Conservation (phyloP, 2,888 invertebrate genomes). For the Drosophila dives region DNA sequence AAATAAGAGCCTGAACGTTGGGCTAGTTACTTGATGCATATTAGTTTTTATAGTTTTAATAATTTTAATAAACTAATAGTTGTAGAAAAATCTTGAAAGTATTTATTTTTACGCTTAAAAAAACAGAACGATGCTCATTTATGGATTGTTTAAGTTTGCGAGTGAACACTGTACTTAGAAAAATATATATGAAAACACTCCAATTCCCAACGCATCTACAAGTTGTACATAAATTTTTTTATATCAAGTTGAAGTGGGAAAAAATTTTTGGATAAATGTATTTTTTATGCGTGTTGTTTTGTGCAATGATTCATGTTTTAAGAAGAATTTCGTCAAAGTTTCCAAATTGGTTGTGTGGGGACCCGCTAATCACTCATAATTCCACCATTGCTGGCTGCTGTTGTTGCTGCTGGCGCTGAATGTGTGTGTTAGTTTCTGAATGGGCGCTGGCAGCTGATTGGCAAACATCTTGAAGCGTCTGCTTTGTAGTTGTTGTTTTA, state of each 20-base stretch:
- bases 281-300: conserved; percentile 4
- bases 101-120: background rate
- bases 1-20: background rate
- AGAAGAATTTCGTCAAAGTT: conserved; percentile 46
- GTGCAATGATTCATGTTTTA: conserved; percentile 54
- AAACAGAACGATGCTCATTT: background rate
- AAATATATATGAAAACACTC: background rate
- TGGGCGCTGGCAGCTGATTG: conserved; percentile 72
- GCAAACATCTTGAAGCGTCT: conserved; percentile 85
- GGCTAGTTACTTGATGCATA: background rate
- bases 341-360: conserved; percentile 42
- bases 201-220: conserved; percentile 37
- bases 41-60: background rate
- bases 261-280: conserved; percentile 17
- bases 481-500: conserved; percentile 50
- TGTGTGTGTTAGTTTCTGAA: conserved; percentile 73
- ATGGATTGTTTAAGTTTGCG: background rate
- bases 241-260: conserved; percentile 14
- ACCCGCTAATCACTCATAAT: conserved; percentile 62
- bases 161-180: background rate
- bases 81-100: background rate
- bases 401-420: conserved; percentile 36
- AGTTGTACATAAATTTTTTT: conserved; percentile 48
- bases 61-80: background rate
- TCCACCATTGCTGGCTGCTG: conserved; percentile 57